Conservation (phyloP, 2,888 invertebrate species). For the Drosophila putrida region DNA sequence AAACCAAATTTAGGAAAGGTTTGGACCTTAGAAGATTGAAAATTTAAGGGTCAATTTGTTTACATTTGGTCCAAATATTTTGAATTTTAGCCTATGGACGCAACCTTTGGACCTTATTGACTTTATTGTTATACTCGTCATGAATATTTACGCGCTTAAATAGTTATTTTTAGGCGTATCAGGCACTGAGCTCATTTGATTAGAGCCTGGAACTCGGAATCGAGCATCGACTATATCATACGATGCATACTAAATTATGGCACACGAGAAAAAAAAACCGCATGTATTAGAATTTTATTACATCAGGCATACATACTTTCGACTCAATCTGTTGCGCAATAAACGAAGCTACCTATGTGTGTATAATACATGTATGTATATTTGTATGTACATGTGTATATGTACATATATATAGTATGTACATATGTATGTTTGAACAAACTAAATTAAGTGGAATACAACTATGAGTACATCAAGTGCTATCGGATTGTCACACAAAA, state of each 20-base stretch:
- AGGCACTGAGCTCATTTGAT: slow-evolving; percentile 23
- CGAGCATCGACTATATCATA: slow-evolving; percentile 3
- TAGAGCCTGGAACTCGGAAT: slow-evolving; percentile 45
- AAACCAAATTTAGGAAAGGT: too few species aligned
- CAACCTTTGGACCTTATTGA: not conserved
- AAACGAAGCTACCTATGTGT: not conserved
- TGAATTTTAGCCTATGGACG: too few species aligned
- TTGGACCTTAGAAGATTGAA: too few species aligned
- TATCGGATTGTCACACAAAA: not conserved
- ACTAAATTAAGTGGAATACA: not conserved
- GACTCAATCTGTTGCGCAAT: slow-evolving; percentile 52
- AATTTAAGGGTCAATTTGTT: too few species aligned
- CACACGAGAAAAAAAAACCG: slow-evolving; percentile 36
- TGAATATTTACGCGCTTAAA: slow-evolving; percentile 28
- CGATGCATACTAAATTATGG: slow-evolving; percentile 54
- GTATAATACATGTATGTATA: not conserved
- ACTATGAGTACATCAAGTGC: slow-evolving; percentile 7
- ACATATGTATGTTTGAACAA: too few species aligned
- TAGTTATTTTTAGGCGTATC: slow-evolving; percentile 35
- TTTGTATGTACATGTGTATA: not conserved
- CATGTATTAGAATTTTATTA: slow-evolving; percentile 66
- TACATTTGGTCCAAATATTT: too few species aligned
- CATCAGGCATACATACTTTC: slow-evolving; percentile 35
- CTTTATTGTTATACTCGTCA: slow-evolving; percentile 17
- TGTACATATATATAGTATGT: not conserved